Evolutionary conservation across 1,140 invertebrate genomes (phyloP), one percentile per base, ranked within the genome.

Genomic region (Cyclargus thomasi): DNA sequence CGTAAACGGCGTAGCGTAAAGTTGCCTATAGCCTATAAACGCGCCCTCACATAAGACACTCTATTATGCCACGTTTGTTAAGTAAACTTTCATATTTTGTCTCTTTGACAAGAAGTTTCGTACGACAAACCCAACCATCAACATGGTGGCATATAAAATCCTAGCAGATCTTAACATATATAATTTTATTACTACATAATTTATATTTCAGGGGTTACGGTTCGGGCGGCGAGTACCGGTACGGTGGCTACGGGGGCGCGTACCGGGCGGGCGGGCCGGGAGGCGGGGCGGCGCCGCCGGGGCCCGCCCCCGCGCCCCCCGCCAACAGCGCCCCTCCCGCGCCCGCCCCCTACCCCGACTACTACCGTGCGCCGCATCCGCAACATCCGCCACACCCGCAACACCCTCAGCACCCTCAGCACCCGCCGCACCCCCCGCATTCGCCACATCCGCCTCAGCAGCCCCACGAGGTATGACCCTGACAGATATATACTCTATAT

Each of bases 301-400:
- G 74, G 66, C 72, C 79, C 74, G 74, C 80, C 70, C 63, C 75
- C 77, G 72, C 78, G 64, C 71, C 36, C 11, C 36, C 36, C 36
- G 36, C 36, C 71, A 72, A 64, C 68, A 68, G 70, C 78, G 68
- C 62, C 70, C 69, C 68, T 68, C 67, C 71, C 78, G 67, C 70
- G 64, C 67, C 82, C 90, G 57, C 91, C 90, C 88, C 91, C 62
- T 93, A 94, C 76, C 93, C 92, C 80, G 94, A 94, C 72, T 94
- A 94, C 83, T 94, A 94, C 79, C 86, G 93, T 53, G 68, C 73
- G 67, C 74, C 68, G 64, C 74, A 73, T 55, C 69, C 75, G 67
- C 73, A 63, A 53, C 69, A 68, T 36, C 59, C 70, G 59, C 79
- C 64, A 65, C 77, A 69, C 47, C 63, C 65, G 63, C 76, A 67